Base-by-base conservation (phyloP, 2,113 vertebrate genomes). In the Nanorana parkeri region DNA sequence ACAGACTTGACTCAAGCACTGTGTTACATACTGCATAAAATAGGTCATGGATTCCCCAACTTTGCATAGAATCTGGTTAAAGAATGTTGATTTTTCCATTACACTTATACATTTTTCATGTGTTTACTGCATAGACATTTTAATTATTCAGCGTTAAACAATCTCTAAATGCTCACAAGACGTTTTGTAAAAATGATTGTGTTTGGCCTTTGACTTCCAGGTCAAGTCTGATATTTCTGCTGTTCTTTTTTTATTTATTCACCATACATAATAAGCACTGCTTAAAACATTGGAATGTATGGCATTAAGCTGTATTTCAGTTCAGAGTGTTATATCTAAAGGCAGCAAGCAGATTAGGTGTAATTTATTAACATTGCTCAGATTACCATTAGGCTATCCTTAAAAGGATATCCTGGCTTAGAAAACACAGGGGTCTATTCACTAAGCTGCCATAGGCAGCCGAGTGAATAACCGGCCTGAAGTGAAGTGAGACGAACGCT, bases 111-210 rank as follows among this genome's bases (percentile, higher is more conserved):
- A 81, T 81, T 61, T 81, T 81, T 81, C 54, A 81, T 81, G 71
- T 74, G 68, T 81, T 81, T 81, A 81, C 80, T 74, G 80, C 80
- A 66, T 56, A 41, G 26, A 63, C 17, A 64, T 20, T 66, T 81
- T 74, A 81, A 81, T 81, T 81, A 81, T 81, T 81, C 54, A 81
- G 69, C 16, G 61, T 75, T 47, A 74, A 74, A 82, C 41, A 26
- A 54, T 55, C 72, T 82, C 63, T 71, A 82, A 82, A 82, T 74
- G 56, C 51, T 67, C 61, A 58, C 7, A 80, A 80, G 69, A 17
- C 80, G 16, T 28, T 82, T 82, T 28, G 61, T 82, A 75, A 75
- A 82, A 82, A 74, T 54, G 1, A 56, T 55, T 74, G 41, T 10
- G 21, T 54, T 36, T 82, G 61, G 60, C 80, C 61, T 75, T 75